Base-by-base conservation (phyloP, 1,140 invertebrate species). In the Yoshiicerus persimilis region DNA sequence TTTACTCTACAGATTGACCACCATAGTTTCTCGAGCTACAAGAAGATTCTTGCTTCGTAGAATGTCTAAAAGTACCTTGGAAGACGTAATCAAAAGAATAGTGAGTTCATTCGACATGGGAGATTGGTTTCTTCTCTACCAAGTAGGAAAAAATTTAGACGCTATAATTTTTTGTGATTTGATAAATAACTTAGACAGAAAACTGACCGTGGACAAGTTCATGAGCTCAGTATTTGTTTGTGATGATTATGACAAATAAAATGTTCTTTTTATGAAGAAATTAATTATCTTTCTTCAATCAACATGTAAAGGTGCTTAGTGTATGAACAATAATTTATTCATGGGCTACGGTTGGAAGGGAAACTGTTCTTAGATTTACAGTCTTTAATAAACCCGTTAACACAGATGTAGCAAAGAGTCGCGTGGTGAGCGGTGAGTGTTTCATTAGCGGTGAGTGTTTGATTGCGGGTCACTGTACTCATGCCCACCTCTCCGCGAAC, bases 81-180 rank as follows among this genome's bases (percentile, higher is more conserved):
- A 30, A 20, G 94, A 96, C 0, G 94, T 97, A 91, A 95, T 98
- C 16, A 95, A 96, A 91, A 93, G 93, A 1, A 96, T 98, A 88
- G 94, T 96, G 3, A 94, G 95, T 87, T 95, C 96, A 90, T 96
- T 96, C 92, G 95, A 97, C 91, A 97, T 98, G 90, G 97, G 97
- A 0, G 97, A 98, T 92, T 98, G 97, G 97, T 98, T 98, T 92
- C 94, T 98, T 84, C 94, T 98, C 1, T 97, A 98, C 92, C 96
- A 97, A 92, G 93, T 98, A 36, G 96, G 96, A 64, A 97, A 98
- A 93, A 98, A 98, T 92, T 96, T 98, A 92, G 96, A 98, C 92
- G 96, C 97, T 13, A 92, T 97, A 13, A 95, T 97, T 90, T 98
- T 96, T 92, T 96, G 96, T 91, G 96, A 97, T 91, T 93, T 98